A percentile compares a stretch with the other conserved stretches of the same genome.
Conservation (phyloP, 2,888 invertebrate genomes). For the Pollenia amentaria region DNA sequence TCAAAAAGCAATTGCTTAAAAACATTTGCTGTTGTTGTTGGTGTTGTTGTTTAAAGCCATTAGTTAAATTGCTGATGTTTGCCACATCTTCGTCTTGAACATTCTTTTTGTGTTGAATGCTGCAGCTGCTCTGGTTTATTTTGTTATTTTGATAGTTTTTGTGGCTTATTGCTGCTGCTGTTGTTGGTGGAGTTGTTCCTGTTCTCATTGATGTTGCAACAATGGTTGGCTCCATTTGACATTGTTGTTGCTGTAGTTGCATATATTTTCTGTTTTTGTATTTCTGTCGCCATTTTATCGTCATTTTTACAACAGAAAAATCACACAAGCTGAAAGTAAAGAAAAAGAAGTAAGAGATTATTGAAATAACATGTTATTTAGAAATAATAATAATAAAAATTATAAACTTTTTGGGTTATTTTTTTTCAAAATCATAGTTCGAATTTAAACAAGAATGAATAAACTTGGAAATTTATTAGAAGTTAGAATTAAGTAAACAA, state of each 20-base stretch:
- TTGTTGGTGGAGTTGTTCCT: constrained; percentile 40
- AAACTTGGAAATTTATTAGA: too few relatives aligned
- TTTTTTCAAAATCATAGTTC: neutral
- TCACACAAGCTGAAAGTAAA: constrained; percentile 30
- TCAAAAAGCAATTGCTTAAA: constrained; percentile 44
- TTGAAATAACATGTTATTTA: constrained; percentile 59
- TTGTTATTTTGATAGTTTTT: constrained; percentile 53
- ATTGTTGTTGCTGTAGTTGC: constrained; percentile 56
- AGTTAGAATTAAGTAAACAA: too few relatives aligned
- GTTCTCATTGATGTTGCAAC: constrained; percentile 49
- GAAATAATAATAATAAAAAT: constrained; percentile 43
- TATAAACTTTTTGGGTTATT: neutral
- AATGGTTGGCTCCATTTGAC: constrained; percentile 70
- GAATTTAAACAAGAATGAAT: too few relatives aligned
- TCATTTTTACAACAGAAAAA: constrained; percentile 82
- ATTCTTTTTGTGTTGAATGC: constrained; percentile 38
- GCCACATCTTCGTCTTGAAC: constrained; percentile 60
- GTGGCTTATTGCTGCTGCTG: constrained; percentile 53
- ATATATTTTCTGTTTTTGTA: constrained; percentile 81
- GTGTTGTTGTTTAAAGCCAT: constrained; percentile 56
- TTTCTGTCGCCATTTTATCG: constrained; percentile 84
- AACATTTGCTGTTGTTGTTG: constrained; percentile 39
- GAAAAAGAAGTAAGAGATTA: constrained; percentile 41
- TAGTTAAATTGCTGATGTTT: constrained; percentile 67
- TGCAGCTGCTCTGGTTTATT: constrained; percentile 56